Evolutionary conservation across 2,113 vertebrate species (phyloP), one percentile per base, ranked within the genome.

Genomic region (Colossoma macropomum): DNA sequence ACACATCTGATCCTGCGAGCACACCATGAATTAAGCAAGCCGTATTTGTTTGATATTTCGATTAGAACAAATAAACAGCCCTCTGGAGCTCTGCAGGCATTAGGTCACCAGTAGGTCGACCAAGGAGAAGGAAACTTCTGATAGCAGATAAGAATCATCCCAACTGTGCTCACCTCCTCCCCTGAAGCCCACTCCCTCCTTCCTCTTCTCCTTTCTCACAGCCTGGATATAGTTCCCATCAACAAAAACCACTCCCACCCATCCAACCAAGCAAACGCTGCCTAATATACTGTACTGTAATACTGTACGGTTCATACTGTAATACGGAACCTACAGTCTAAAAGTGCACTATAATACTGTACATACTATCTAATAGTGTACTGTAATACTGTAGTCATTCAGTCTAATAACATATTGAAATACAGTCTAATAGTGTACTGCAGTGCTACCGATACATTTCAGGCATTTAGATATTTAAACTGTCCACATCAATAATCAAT

Each of bases 51-150:
- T 83, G 59, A 76, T 79, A 79, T 52, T 41, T n/a, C 0, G 63
- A 75, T 70, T 25, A 72, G 62, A 16, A 54, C 85, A 71, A 71
- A 79, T 77, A 87, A 85, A 85, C 54, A 66, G 62, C 62, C n/a
- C 65, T 56, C 23, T 30, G 70, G 72, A 56, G 38, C 52, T 78
- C 69, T 25, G 28, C 45, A 73, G 75, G 73, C 75, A 78, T 30
- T n/a, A 59, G 50, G 65, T 77, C 56, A 72, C 25, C 28, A 25
- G 27, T 23, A 68, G 45, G 45, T 71, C 38, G 9, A 38, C 30
- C 21, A 41, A 34, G 50, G 34, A 76, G 41, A 41, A 59, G 0
- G 38, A 25, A 78, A 71, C 2, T 11, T 13, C 41, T 48, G 25
- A 65, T 21, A 45, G 8, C 54, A 65, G 32, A 79, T 84, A 65